phyloP scores from a whole-genome alignment of 2,888 invertebrate species.

The Orthonychiurus folsomi region DNA sequence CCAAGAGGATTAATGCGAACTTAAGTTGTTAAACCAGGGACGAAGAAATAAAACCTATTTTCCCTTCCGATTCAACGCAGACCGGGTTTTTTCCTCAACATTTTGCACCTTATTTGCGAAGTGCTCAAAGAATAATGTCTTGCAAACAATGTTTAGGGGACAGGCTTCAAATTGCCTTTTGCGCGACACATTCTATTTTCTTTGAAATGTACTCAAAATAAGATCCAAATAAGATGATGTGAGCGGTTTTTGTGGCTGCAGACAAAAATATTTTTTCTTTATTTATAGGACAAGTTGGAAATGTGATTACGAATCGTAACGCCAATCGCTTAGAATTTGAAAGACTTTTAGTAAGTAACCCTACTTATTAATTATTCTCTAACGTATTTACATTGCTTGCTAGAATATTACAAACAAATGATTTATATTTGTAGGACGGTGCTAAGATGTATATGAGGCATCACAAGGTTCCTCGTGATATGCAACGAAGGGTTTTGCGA shows the following conservation, averaged over 20 bases:
- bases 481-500: conserved; percentile 88
- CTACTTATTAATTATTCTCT: conserved; percentile 2
- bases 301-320: conserved; percentile 93
- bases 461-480: conserved; percentile 90
- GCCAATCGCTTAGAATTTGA: conserved; percentile 93
- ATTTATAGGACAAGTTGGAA: conserved; percentile 92
- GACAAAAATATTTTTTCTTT: too few species aligned
- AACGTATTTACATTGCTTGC: not conserved
- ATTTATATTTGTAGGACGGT: conserved; percentile 55
- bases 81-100: too few species aligned
- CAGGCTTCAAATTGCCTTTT: too few species aligned
- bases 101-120: too few species aligned
- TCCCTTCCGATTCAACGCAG: not conserved
- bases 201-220: too few species aligned
- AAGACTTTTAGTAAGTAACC: conserved; percentile 58
- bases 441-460: conserved; percentile 96
- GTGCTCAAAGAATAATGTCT: too few species aligned
- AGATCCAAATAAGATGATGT: too few species aligned
- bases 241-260: too few species aligned
- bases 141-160: too few species aligned
- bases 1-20: not conserved
- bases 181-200: too few species aligned
- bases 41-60: too few species aligned
- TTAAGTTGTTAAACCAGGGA: not conserved
- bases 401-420: not conserved